These are phyloP conservation scores for Drosophila pseudotakahashii DNA, from an alignment of 2,888 invertebrate species.

Conservation along the genomic window DNA sequence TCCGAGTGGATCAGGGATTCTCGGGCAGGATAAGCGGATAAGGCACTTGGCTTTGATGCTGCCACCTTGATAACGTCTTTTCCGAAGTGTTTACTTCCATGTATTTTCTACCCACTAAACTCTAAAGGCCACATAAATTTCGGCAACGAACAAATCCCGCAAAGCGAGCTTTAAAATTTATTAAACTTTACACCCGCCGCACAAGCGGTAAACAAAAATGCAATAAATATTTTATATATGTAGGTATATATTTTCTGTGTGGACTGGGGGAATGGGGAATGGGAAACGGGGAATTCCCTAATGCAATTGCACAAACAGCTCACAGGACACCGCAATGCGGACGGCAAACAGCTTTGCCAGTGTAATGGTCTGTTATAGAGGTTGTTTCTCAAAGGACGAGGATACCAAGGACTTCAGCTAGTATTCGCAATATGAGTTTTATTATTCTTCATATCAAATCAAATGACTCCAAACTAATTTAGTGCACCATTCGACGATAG, in stretches of 20 bases:
- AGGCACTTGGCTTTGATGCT: conserved; percentile 23
- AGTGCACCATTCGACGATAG: background rate
- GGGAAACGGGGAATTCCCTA: conserved; percentile 22
- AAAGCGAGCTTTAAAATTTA: conserved; percentile 39
- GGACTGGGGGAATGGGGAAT: background rate
- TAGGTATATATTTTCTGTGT: background rate
- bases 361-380: conserved; percentile 36
- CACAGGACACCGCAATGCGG: conserved; percentile 36
- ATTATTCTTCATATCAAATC: conserved; percentile 2
- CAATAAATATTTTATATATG: conserved; percentile 39
- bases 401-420: conserved; percentile 7
- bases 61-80: conserved; percentile 26
- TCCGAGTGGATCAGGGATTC: conserved; percentile 29
- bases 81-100: background rate
- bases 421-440: background rate
- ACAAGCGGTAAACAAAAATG: conserved; percentile 39
- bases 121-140: conserved; percentile 24
- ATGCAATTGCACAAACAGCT: conserved; percentile 48
- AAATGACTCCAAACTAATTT: conserved; percentile 8
- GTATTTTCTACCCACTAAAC: background rate
- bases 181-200: conserved; percentile 23
- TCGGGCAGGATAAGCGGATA: conserved; percentile 10
- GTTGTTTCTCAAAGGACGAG: background rate
- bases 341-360: conserved; percentile 41
- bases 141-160: conserved; percentile 1